Evolutionary conservation across 2,113 vertebrate species (phyloP).

Genomic region (Chlorodrepanis virens): DNA sequence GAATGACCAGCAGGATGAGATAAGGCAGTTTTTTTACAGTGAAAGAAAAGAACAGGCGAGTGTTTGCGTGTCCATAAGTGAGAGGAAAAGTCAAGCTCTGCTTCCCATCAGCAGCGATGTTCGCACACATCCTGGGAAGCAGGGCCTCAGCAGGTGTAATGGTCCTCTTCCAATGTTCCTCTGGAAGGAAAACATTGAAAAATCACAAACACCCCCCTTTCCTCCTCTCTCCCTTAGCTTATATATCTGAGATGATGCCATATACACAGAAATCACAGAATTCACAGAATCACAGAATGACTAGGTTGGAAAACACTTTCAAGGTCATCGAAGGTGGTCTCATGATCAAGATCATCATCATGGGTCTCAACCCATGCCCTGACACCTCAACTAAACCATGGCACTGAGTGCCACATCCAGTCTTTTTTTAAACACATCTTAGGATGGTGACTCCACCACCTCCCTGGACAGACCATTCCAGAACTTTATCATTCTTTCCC

Average conservation of each 20-base stretch:
- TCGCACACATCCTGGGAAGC: background rate
- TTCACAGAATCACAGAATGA: background rate
- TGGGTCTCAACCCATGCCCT: background rate
- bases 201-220: fast-evolving
- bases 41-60: fast-evolving
- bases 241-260: background rate
- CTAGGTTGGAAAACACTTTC: background rate
- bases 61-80: fast-evolving
- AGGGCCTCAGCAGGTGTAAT: fast-evolving
- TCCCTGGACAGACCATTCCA: background rate
- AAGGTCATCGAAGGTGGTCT: background rate
- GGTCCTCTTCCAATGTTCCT: background rate
- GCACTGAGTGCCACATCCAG: background rate
- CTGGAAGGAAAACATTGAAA: background rate
- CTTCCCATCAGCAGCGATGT: background rate
- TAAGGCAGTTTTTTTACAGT: background rate
- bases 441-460: background rate
- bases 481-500: background rate
- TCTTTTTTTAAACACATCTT: background rate
- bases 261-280: background rate
- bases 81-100: background rate
- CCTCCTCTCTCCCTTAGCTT: background rate
- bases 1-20: background rate
- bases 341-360: too few relatives aligned
- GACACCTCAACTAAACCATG: background rate